Base-by-base conservation (phyloP, 2,113 vertebrate species). In the Paramisgurnus dabryanus region DNA sequence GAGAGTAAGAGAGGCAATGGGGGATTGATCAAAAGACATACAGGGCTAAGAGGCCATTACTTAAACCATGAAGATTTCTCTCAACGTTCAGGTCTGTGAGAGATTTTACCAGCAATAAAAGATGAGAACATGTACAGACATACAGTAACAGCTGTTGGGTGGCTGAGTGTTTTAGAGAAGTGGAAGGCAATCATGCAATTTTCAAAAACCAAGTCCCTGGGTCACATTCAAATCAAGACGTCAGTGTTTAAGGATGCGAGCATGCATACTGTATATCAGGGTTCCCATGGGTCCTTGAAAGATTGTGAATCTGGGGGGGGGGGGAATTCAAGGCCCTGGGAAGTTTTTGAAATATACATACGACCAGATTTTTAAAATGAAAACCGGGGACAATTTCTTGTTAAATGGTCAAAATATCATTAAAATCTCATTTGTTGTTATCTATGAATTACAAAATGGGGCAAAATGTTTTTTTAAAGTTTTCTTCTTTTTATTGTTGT, bases 61-160 rank as follows among this genome's bases (percentile, higher is more conserved):
- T 47, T 71, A 50, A 13, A 63, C 18, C 43, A 49, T 64, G 72
- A 41, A 49, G 58, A 64, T 63, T 75, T 13, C 7, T 49, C 10
- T 47, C 6, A 0, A 47, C 18, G 18, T 49, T 75, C 43, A 9
- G 1, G 49, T 81, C 55, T 66, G 12, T 74, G 9, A 73, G 58
- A 58, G 49, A 13, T 80, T 66, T 67, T 58, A 45, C 45, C 72
- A 79, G 80, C 27, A 81, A 73, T 77, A 69, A 84, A 79, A 68
- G 64, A 71, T 76, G 71, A 80, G 84, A 34, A 76, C 60, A n/a
- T 72, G 72, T 72, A 58, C 17, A 85, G 79, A 82, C 27, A 34
- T 34, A 34, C 27, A 71, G 71, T 69, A 82, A 82, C 80, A 85
- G 77, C 80, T 85, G 80, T 82, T 71, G 65, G 83, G 50, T 71